phyloP scores from a whole-genome alignment of 2,113 vertebrate genomes.

The Aviceda subcristata region DNA sequence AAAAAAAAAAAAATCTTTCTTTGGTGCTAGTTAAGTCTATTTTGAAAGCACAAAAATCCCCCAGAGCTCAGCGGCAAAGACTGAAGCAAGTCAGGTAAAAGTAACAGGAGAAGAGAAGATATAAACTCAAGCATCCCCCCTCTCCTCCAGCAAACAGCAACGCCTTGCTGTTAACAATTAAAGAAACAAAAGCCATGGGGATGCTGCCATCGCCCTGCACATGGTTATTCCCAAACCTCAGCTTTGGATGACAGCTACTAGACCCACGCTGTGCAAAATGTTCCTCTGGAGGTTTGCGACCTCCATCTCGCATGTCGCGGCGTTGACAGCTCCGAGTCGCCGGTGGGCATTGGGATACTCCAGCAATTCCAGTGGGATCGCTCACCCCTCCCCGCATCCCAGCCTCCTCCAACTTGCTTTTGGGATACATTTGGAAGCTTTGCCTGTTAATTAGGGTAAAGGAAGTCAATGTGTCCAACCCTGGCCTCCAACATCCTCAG shows the following conservation, averaged over 20 bases:
- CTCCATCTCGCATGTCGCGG: accelerated
- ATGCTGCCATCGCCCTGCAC: background rate
- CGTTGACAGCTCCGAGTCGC: background rate
- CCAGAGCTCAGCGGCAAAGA: background rate
- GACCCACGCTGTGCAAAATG: background rate
- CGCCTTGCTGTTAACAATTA: background rate
- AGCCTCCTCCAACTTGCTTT: background rate
- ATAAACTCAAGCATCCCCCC: background rate
- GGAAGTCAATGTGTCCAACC: background rate
- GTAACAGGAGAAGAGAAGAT: background rate
- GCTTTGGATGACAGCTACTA: constrained; percentile 11
- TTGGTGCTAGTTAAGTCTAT: background rate
- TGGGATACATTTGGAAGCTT: background rate
- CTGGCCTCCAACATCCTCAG: background rate
- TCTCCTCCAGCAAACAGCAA: background rate
- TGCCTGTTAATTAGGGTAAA: background rate
- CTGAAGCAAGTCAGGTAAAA: background rate
- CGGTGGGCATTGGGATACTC: background rate
- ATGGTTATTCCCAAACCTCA: background rate
- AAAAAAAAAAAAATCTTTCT: background rate
- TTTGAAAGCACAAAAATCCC: background rate
- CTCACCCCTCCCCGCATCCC: background rate
- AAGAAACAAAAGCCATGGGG: constrained; percentile 7
- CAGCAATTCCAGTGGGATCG: background rate
- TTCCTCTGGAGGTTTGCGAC: background rate